Percentiles rank a stretch among this genome's conserved stretches.
Evolutionary conservation across 1,140 invertebrate genomes (phyloP).

Genomic region (Neodiprion fabricii): DNA sequence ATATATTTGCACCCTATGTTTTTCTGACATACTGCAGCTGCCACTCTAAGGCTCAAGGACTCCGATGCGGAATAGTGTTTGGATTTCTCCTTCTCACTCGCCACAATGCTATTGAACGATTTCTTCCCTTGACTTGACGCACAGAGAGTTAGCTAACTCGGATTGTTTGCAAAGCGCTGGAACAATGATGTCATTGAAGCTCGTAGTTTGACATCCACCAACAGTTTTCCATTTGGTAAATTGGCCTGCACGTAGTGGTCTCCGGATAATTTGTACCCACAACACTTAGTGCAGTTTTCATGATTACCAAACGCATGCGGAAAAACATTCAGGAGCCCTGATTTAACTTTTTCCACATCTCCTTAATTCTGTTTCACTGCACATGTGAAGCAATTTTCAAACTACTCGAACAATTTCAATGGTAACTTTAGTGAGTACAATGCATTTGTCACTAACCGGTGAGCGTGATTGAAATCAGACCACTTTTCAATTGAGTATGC

Average conservation of each 20-base stretch:
- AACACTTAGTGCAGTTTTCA: background rate
- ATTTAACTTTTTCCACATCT: background rate
- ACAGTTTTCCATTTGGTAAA: background rate
- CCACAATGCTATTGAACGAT: constrained; percentile 12
- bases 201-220: constrained; percentile 14
- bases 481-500: constrained; percentile 25
- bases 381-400: background rate
- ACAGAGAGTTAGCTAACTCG: background rate
- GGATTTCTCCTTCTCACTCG: constrained; percentile 8
- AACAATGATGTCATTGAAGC: background rate
- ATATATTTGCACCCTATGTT: no score
- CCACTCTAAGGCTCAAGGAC: no score
- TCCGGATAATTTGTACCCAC: background rate
- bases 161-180: constrained; percentile 6
- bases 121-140: constrained; percentile 15
- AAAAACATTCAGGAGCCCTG: background rate
- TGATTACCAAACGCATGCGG: constrained; percentile 13
- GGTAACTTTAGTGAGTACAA: constrained; percentile 22
- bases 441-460: constrained; percentile 17
- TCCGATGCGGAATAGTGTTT: no score
- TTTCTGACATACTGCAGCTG: no score
- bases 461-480: constrained; percentile 29
- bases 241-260: background rate
- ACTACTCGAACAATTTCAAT: constrained; percentile 1
- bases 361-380: constrained; percentile 14